phyloP scores from a whole-genome alignment of 2,888 invertebrate species.

The Actias luna region DNA sequence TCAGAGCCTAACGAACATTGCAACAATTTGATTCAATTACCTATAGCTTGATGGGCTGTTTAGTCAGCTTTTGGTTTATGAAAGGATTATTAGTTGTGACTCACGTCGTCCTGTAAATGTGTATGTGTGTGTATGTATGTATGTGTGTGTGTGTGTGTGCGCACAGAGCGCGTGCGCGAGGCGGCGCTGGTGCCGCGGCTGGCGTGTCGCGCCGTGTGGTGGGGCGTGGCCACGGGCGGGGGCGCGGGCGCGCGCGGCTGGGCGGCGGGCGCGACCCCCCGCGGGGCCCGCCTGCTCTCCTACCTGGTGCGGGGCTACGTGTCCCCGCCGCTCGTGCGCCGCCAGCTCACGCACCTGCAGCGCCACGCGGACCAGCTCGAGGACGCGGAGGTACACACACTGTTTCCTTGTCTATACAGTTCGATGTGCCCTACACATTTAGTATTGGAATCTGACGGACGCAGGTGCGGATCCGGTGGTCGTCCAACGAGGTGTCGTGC shows the following conservation, averaged over 20 bases:
- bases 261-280: conserved; percentile 88
- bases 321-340: conserved; percentile 33
- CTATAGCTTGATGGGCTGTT: too few species aligned
- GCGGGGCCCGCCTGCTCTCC: conserved; percentile 53
- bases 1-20: too few species aligned
- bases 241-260: conserved; percentile 86
- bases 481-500: conserved; percentile 90
- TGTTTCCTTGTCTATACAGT: not conserved
- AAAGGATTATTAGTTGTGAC: too few species aligned
- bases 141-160: not conserved
- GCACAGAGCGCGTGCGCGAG: conserved; percentile 21
- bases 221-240: conserved; percentile 84
- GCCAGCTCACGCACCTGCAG: conserved; percentile 29
- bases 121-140: too few species aligned
- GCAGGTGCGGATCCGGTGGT: conserved; percentile 87
- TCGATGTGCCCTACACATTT: too few species aligned
- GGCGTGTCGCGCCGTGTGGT: conserved; percentile 84
- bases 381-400: conserved; percentile 31
- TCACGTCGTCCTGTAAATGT: too few species aligned
- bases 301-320: conserved; percentile 78
- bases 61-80: too few species aligned
- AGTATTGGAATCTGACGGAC: too few species aligned
- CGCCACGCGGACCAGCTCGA: conserved; percentile 22
- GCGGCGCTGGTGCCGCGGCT: conserved; percentile 80
- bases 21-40: too few species aligned